A percentile compares a stretch with the other conserved stretches of the same genome.
Evolutionary conservation across 2,797 vertebrate species (phyloP).

Genomic region (Cottoperca gobio): DNA sequence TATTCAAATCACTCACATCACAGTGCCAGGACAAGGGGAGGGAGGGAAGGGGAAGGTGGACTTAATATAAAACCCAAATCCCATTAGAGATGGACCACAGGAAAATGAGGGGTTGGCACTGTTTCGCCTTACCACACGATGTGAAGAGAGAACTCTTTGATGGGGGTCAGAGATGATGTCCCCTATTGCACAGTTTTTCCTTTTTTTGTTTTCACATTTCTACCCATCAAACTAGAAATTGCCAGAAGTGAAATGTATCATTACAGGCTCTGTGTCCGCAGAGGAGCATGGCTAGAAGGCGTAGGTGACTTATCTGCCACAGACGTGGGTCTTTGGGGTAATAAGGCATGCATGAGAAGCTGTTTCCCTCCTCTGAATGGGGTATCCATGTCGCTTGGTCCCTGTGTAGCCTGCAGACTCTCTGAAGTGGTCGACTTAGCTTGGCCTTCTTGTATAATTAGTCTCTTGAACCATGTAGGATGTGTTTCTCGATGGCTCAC

Average conservation of each 20-base stretch:
- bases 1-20: constrained; percentile 83
- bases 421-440: constrained; percentile 79
- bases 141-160: constrained; percentile 83
- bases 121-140: constrained; percentile 74
- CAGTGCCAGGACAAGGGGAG: constrained; percentile 75
- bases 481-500: constrained; percentile 71
- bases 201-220: constrained; percentile 78
- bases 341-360: constrained; percentile 89
- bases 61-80: constrained; percentile 89
- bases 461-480: constrained; percentile 82
- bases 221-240: constrained; percentile 79
- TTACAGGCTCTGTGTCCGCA: constrained; percentile 84
- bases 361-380: constrained; percentile 80
- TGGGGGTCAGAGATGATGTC: constrained; percentile 86
- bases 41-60: constrained; percentile 66
- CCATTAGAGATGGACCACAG: constrained; percentile 85
- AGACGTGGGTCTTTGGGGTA: constrained; percentile 84
- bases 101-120: constrained; percentile 83
- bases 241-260: constrained; percentile 89
- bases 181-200: constrained; percentile 65
- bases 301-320: constrained; percentile 85
- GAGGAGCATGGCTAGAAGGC: constrained; percentile 81
- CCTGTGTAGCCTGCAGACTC: constrained; percentile 79
- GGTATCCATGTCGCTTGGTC: constrained; percentile 81
- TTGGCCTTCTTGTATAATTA: constrained; percentile 86